Conservation (phyloP, 2,888 invertebrate species). For the Hymenopus coronatus region DNA sequence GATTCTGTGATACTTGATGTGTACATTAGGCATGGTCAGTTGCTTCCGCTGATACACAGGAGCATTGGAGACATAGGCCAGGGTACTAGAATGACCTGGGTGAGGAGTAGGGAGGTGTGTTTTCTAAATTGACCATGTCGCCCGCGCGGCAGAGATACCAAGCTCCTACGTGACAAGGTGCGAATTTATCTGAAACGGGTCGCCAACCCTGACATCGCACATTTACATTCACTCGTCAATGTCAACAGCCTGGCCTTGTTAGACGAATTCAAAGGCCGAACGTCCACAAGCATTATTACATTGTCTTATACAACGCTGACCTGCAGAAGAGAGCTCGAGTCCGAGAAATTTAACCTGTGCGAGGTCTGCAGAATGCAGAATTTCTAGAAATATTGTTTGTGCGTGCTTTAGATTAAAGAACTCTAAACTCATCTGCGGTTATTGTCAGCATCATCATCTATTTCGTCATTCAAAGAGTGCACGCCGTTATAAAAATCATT, state of each 20-base stretch:
- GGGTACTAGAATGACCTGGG: not conserved
- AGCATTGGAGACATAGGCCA: not conserved
- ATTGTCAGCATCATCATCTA: too few relatives aligned
- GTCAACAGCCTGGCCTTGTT: not conserved
- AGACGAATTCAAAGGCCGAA: not conserved
- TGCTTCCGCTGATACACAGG: not conserved
- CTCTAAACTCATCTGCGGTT: too few relatives aligned
- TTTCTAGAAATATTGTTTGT: not conserved
- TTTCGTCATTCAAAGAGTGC: too few relatives aligned
- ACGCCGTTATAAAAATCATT: too few relatives aligned
- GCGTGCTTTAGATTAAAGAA: too few relatives aligned
- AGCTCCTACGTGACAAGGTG: not conserved
- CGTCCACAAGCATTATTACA: not conserved
- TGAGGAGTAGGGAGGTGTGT: not conserved
- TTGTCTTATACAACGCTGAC: not conserved
- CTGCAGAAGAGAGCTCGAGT: too few relatives aligned
- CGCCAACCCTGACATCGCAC: not conserved
- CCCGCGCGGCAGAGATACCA: not conserved
- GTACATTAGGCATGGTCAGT: not conserved
- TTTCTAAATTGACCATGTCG: not conserved
- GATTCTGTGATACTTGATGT: too few relatives aligned
- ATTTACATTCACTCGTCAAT: not conserved
- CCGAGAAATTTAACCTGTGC: too few relatives aligned
- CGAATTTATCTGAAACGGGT: not conserved
- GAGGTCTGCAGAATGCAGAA: too few relatives aligned